A percentile compares a stretch with the other conserved stretches of the same genome.
Evolutionary conservation across 2,797 vertebrate species (phyloP).

Genomic region (Simalia tracyae): DNA sequence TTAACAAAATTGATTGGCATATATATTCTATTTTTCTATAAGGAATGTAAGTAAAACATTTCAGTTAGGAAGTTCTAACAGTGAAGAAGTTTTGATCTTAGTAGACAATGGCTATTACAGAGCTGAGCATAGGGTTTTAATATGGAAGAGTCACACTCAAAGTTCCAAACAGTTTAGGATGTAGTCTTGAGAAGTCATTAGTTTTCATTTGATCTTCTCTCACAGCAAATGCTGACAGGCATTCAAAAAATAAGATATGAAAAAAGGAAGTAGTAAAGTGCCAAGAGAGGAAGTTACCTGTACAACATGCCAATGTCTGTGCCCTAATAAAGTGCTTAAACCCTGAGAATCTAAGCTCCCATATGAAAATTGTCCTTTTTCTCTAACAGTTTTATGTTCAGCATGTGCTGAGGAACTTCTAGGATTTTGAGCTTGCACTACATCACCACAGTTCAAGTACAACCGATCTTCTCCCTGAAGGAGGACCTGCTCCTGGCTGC

Average conservation of each 20-base stretch:
- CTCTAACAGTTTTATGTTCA: slow-evolving; percentile 71
- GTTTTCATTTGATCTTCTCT: not conserved
- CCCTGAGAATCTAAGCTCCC: slow-evolving; percentile 88
- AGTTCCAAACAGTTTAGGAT: not conserved
- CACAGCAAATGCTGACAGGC: not conserved
- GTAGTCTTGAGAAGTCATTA: not conserved
- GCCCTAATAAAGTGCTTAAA: slow-evolving; percentile 99
- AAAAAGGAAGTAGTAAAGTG: slow-evolving; percentile 8
- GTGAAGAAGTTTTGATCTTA: not conserved
- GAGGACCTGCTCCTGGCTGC: slow-evolving; percentile 97
- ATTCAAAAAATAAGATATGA: not conserved
- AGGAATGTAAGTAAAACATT: not conserved
- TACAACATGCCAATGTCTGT: slow-evolving; percentile 98
- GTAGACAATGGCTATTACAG: not conserved
- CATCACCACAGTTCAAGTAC: slow-evolving; percentile 94
- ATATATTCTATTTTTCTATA: not conserved
- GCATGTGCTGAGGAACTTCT: slow-evolving; percentile 70
- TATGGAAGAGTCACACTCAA: not conserved
- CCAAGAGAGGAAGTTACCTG: slow-evolving; percentile 78
- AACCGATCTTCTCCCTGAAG: slow-evolving; percentile 97
- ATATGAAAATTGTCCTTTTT: slow-evolving; percentile 77
- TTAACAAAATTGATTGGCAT: not conserved
- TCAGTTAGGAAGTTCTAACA: not conserved
- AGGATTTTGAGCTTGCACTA: slow-evolving; percentile 83
- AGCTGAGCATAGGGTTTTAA: not conserved